Base-by-base conservation (phyloP, 1,140 invertebrate species). In the Alviniconcha marisindica region DNA sequence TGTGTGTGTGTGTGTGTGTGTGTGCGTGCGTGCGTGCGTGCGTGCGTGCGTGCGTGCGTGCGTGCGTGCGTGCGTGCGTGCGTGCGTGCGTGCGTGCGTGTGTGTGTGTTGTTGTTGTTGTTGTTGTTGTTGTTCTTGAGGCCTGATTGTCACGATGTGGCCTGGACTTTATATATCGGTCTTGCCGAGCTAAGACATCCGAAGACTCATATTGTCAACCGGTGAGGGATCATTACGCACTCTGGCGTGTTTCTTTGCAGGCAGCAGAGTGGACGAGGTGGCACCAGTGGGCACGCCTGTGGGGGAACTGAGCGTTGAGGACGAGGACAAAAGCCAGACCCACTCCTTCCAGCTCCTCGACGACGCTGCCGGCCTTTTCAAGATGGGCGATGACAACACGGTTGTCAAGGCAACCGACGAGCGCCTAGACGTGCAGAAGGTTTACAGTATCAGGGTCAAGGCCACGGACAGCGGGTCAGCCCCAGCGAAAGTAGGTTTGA, bases 261-360 rank as follows among this genome's bases (percentile, higher is more conserved):
- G 40, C 21, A 78, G 83, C 73, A 83, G 86, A 63, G 77, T 87
- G 4, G 78, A 84, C 28, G 84, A 84, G 15, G 38, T 73, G 42
- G 83, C 84, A 14, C 0, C 38, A 24, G n/a, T 81, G n/a, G 86
- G 81, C 15, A 84, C 54, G 2, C 31, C 36, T 5, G 83, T 89
- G 38, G 88, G 88, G 14, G 42, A 36, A 18, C 54, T 89, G 38
- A 82, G 79, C 0, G 87, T 86, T 7, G 54, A 42, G 31, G 88
- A 89, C 77, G 85, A 89, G 66, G 88, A 89, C 44, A n/a, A 24
- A n/a, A 76, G 51, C 18, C 87, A 89, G 63, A 77, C 44, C 38
- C 83, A 86, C 28, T 82, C 77, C n/a, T 86, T 85, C 66, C 60
- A 63, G 28, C 69, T 89, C n/a, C 42, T 79, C 15, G 81, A 84